Conservation (phyloP, 2,797 vertebrate genomes). For the Gymnoscopelus braueri region DNA sequence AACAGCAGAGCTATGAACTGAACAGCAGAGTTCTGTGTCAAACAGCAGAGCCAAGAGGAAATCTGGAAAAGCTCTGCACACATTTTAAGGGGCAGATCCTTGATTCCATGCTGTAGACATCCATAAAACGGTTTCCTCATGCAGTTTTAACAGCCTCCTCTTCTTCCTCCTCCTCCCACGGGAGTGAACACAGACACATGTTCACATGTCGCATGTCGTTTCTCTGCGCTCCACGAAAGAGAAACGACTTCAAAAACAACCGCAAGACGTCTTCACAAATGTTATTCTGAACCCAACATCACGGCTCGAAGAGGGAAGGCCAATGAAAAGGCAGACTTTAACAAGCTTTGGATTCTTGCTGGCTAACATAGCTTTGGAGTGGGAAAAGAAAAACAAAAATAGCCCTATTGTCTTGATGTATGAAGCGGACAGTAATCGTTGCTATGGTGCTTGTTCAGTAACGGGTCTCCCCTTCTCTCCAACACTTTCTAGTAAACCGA, state of each 20-base stretch:
- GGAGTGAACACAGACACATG: conserved; percentile 22
- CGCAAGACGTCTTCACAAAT: too few relatives aligned
- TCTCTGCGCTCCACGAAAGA: neutral
- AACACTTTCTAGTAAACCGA: too few relatives aligned
- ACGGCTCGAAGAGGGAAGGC: too few relatives aligned
- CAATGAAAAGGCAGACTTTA: too few relatives aligned
- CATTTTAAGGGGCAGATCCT: conserved; percentile 29
- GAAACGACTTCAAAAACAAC: conserved; percentile 1
- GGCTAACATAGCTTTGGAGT: too few relatives aligned
- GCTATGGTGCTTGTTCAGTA: too few relatives aligned
- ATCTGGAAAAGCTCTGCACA: conserved; percentile 25
- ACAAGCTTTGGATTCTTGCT: too few relatives aligned
- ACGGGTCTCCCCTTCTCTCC: too few relatives aligned
- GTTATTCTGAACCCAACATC: too few relatives aligned
- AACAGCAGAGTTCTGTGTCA: conserved; percentile 12
- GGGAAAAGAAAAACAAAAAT: too few relatives aligned
- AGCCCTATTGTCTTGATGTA: too few relatives aligned
- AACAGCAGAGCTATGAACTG: neutral
- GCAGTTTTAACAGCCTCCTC: conserved; percentile 5
- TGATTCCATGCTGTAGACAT: conserved; percentile 51
- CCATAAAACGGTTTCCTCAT: conserved; percentile 48
- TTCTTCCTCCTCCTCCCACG: conserved; percentile 38
- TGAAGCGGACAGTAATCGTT: too few relatives aligned
- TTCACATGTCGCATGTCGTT: neutral
- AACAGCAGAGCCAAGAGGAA: conserved; percentile 35